Base-by-base conservation (phyloP, 2,888 invertebrate genomes). In the Cryptops parisi region DNA sequence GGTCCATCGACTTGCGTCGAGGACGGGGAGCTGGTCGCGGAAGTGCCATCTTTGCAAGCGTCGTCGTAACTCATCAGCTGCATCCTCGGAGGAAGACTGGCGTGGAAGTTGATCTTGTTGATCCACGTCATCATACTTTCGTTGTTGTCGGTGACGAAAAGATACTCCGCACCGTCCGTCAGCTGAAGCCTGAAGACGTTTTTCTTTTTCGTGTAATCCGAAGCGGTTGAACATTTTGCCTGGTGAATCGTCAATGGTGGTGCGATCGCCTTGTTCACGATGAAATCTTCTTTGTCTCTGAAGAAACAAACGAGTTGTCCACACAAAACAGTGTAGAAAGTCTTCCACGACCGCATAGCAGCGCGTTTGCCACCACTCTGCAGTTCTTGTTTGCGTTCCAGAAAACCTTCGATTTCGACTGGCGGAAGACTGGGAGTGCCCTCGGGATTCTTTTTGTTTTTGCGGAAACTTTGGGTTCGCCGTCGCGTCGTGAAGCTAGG, bases 261-360 rank as follows among this genome's bases (percentile, higher is more conserved):
- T 2, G 86, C 82, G 0, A 86, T 84, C 0, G 93, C 91, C 72
- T 87, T 85, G 63, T 88, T 84, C 60, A 81, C 80, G 57, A 80
- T 76, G 72, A 93, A 94, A 70, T 91, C 91, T 61, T 83, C 81
- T 65, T 87, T 84, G 67, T 94, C 93, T 66, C 93, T 84, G 76
- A 97, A 98, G 82, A 98, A 97, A 73, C 94, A 96, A 51, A 98
- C 73, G 62, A 96, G 73, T 68, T 98, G 97, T 0, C 97, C 97
- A 67, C 94, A 97, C 23, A 98, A 76, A 53, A 96, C 96, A 0
- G 90, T 85, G 71, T 94, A 89, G 73, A 86, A 89, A 53, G 78
- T 80, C 64, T 94, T 91, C 98, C 98, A 98, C 0, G 91, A 88
- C 3, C 97, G 77, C 3, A 94, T 87, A 0, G 94, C 84, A 0